Percentiles rank a stretch among this genome's conserved stretches.
phyloP scores from a whole-genome alignment of 2,888 invertebrate genomes.

The Venustoraphidia nigricollis region DNA sequence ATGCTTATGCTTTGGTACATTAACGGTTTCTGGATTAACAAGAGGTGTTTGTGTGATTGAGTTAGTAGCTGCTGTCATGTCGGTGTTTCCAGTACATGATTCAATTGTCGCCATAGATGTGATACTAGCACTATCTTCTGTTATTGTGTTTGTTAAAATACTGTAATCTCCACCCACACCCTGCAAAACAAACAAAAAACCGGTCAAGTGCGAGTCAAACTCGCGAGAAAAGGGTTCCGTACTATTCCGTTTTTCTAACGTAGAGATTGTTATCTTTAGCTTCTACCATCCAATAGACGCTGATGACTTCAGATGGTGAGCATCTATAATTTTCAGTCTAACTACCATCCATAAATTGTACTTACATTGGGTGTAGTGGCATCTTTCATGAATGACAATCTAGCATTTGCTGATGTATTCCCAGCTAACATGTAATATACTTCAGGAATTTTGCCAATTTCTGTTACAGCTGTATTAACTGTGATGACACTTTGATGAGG shows the following conservation, averaged over 20 bases:
- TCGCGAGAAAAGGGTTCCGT: no score
- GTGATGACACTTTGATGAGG: conserved; percentile 27
- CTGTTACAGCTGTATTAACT: conserved; percentile 12
- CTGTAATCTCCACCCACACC: conserved; percentile 5
- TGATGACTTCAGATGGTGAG: no score
- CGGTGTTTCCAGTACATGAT: conserved; percentile 26
- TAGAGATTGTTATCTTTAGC: no score
- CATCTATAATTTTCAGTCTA: no score
- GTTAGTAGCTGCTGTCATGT: not conserved
- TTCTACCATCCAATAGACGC: no score
- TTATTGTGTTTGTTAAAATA: conserved; percentile 9
- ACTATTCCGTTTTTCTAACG: no score
- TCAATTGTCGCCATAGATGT: conserved; percentile 46
- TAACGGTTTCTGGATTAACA: not conserved
- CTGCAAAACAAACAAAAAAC: not conserved
- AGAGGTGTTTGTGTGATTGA: not conserved
- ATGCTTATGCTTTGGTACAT: not conserved
- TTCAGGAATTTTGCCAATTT: not conserved
- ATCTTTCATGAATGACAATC: no score
- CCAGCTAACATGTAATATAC: conserved; percentile 1
- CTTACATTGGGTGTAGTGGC: conserved; percentile 2
- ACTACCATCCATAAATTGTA: no score
- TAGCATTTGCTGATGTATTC: not conserved
- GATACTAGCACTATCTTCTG: conserved; percentile 37
- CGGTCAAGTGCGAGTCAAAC: no score